These are phyloP conservation scores for Platerodrilus igneus DNA, from an alignment of 2,888 invertebrate species.

Conservation along the genomic window DNA sequence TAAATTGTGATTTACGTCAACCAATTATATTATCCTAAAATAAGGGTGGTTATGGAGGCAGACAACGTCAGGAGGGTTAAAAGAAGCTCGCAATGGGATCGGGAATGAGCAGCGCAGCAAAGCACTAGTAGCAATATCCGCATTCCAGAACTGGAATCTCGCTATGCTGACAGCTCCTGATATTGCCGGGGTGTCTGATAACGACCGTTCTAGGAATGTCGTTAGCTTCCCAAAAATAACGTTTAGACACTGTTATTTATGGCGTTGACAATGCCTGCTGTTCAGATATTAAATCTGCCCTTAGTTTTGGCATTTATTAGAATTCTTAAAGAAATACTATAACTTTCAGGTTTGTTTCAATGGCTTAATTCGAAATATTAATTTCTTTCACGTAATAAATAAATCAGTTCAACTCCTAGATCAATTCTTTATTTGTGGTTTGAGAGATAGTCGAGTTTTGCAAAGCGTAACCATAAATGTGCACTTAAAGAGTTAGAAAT, in stretches of 20 bases:
- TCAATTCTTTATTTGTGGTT: no score
- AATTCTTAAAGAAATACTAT: no score
- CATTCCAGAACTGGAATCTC: constrained; percentile 46
- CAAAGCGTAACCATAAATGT: no score
- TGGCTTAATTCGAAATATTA: no score
- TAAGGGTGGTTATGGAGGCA: constrained; percentile 22
- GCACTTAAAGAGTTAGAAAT: no score
- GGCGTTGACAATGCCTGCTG: constrained; percentile 37
- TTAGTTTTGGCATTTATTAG: constrained; percentile 39
- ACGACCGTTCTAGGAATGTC: constrained; percentile 48
- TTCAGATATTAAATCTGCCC: constrained; percentile 40
- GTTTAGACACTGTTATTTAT: constrained; percentile 49
- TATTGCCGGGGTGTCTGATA: constrained; percentile 43
- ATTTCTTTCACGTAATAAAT: no score
- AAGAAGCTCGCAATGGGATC: constrained; percentile 17
- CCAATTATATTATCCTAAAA: constrained; percentile 36
- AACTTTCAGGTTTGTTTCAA: no score
- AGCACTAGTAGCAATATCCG: constrained; percentile 49
- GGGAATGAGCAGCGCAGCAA: constrained; percentile 32
- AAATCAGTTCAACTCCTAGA: no score
- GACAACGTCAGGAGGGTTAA: constrained; percentile 25
- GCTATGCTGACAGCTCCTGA: constrained; percentile 33
- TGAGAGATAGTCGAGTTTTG: no score
- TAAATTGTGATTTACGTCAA: constrained; percentile 35
- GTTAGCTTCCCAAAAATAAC: constrained; percentile 50